phyloP scores from a whole-genome alignment of 2,113 vertebrate species.

The Xiphophorus maculatus region DNA sequence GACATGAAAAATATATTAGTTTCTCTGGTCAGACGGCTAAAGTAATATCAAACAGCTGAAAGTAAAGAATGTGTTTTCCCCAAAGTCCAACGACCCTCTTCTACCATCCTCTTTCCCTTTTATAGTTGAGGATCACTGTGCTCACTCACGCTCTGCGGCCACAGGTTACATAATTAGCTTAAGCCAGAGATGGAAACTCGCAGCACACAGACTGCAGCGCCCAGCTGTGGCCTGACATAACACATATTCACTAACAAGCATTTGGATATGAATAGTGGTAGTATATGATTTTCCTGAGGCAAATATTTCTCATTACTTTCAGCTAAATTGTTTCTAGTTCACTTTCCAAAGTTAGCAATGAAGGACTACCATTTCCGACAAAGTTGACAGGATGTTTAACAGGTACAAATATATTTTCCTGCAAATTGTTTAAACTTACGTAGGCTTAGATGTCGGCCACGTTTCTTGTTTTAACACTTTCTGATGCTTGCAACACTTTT shows the following conservation, averaged over 20 bases:
- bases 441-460: no score
- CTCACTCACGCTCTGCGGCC: conserved; percentile 36
- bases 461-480: no score
- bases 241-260: conserved; percentile 1
- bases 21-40: conserved; percentile 32
- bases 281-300: background rate
- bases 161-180: conserved; percentile 57
- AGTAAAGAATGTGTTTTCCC: conserved; percentile 50
- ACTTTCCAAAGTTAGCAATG: background rate
- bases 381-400: background rate
- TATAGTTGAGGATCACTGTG: conserved; percentile 65
- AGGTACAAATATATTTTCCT: background rate
- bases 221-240: background rate
- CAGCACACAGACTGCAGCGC: conserved; percentile 11
- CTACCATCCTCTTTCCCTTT: conserved; percentile 63
- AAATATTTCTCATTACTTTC: background rate
- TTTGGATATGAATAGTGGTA: background rate
- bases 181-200: conserved; percentile 52
- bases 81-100: conserved; percentile 36
- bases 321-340: background rate
- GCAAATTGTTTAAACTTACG: background rate
- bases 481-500: no score
- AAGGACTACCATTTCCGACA: background rate
- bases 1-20: conserved; percentile 7
- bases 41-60: conserved; percentile 15